phyloP scores from a whole-genome alignment of 1,140 invertebrate genomes.

The Drosophila malerkotliana region DNA sequence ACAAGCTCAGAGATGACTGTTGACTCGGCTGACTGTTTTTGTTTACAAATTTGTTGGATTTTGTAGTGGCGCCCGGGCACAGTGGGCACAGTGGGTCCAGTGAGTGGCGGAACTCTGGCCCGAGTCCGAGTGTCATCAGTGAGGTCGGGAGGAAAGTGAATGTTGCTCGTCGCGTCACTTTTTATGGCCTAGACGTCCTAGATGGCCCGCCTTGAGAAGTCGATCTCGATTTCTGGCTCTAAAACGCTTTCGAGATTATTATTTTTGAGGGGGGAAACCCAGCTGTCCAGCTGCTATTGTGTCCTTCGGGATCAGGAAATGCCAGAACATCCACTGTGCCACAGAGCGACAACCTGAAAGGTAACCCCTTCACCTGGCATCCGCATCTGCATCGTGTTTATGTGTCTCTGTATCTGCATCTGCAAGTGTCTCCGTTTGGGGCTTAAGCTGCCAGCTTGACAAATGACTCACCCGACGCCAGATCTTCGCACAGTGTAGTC shows the following conservation, averaged over 20 bases:
- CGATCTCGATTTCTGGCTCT: constrained; percentile 5
- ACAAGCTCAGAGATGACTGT: constrained; percentile 28
- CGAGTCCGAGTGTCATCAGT: background rate
- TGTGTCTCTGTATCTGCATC: constrained; percentile 4
- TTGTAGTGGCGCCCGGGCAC: constrained; percentile 24
- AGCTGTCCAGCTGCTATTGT: background rate
- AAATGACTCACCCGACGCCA: constrained; percentile 57
- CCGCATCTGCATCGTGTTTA: background rate
- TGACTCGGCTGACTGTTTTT: constrained; percentile 9
- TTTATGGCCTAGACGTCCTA: constrained; percentile 29
- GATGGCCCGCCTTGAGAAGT: constrained; percentile 28
- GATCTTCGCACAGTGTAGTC: constrained; percentile 11
- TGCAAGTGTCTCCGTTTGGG: constrained; percentile 34
- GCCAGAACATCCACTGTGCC: constrained; percentile 36
- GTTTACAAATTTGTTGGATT: constrained; percentile 4
- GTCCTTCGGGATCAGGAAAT: constrained; percentile 42
- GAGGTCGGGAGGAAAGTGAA: constrained; percentile 13
- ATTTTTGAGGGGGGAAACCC: background rate
- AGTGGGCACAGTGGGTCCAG: constrained; percentile 27
- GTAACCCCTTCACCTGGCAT: constrained; percentile 31
- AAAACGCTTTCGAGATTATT: background rate
- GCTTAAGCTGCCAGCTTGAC: constrained; percentile 40
- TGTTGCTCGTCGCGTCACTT: constrained; percentile 17
- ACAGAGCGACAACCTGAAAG: background rate
- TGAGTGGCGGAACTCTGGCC: background rate